These are phyloP conservation scores for Carapus acus DNA, from an alignment of 2,797 vertebrate genomes.

Conservation along the genomic window DNA sequence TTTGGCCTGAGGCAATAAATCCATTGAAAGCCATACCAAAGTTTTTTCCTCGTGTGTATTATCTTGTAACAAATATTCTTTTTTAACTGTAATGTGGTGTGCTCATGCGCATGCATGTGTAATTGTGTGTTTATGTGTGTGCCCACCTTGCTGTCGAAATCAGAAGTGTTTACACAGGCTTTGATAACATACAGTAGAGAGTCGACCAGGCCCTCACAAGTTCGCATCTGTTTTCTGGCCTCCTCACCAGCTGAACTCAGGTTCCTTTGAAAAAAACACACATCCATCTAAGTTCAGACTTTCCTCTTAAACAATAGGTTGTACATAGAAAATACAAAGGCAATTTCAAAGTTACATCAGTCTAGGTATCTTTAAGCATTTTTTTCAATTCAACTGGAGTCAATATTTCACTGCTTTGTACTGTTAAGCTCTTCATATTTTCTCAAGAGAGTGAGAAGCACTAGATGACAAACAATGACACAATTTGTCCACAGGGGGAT, in stretches of 20 bases:
- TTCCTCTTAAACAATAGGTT: no score
- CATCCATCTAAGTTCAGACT: no score
- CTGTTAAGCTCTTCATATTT: not conserved
- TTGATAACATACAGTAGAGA: slow-evolving; percentile 95
- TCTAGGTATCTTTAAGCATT: no score
- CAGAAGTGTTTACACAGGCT: slow-evolving; percentile 95
- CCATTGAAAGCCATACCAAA: slow-evolving; percentile 31
- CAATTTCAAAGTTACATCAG: not conserved
- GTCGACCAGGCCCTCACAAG: slow-evolving; percentile 93
- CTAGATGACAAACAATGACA: slow-evolving; percentile 22
- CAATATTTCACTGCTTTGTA: no score
- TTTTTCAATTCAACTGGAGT: no score
- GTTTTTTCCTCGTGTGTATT: slow-evolving; percentile 30
- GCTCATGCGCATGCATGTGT: no score
- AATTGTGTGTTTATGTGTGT: slow-evolving; percentile 20
- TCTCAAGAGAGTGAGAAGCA: not conserved
- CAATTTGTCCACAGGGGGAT: slow-evolving; percentile 44
- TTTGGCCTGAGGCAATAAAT: slow-evolving; percentile 33
- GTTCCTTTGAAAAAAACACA: slow-evolving; percentile 72
- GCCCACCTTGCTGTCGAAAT: slow-evolving; percentile 96
- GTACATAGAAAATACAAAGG: no score
- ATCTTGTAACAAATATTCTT: slow-evolving; percentile 44
- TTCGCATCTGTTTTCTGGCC: slow-evolving; percentile 92
- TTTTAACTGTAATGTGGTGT: no score
- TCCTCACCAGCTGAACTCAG: slow-evolving; percentile 96